Conservation (phyloP, 2,888 invertebrate species). For the Suillia variegata region DNA sequence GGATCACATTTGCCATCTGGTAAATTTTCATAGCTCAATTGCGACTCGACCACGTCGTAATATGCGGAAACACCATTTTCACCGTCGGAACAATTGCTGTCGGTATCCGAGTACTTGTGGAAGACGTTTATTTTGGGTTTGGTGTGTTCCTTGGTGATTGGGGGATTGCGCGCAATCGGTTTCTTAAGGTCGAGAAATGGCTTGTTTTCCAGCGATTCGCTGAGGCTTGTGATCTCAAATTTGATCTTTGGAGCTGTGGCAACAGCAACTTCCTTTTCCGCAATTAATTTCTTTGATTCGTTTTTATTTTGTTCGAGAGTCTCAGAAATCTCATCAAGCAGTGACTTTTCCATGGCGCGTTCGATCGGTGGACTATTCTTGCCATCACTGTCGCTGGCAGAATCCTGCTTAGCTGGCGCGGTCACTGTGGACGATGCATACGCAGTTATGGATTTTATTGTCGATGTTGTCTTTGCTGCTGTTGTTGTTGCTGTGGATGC, state of each 20-base stretch:
- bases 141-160: slow-evolving; percentile 70
- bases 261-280: slow-evolving; percentile 32
- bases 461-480: slow-evolving; percentile 23
- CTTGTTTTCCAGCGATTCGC: slow-evolving; percentile 49
- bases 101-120: slow-evolving; percentile 66
- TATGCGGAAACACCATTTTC: slow-evolving; percentile 62
- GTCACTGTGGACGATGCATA: background rate
- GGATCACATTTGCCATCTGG: slow-evolving; percentile 55
- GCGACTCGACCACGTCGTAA: slow-evolving; percentile 60
- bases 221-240: slow-evolving; percentile 55
- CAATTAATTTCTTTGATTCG: slow-evolving; percentile 52
- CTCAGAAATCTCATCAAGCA: slow-evolving; percentile 76
- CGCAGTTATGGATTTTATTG: slow-evolving; percentile 6
- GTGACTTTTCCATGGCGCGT: slow-evolving; percentile 68
- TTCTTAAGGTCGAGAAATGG: slow-evolving; percentile 61
- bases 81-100: slow-evolving; percentile 68
- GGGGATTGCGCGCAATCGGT: slow-evolving; percentile 66
- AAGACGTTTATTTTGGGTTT: slow-evolving; percentile 71
- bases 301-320: slow-evolving; percentile 72
- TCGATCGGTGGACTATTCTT: slow-evolving; percentile 61
- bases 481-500: slow-evolving; percentile 21
- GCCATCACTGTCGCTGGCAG: slow-evolving; percentile 41
- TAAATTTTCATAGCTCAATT: slow-evolving; percentile 57
- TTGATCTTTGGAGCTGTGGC: slow-evolving; percentile 52
- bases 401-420: background rate